A percentile compares a stretch with the other conserved stretches of the same genome.
These are phyloP conservation scores for Doryteuthis pealeii DNA, from an alignment of 1,140 invertebrate species.

Conservation along the genomic window DNA sequence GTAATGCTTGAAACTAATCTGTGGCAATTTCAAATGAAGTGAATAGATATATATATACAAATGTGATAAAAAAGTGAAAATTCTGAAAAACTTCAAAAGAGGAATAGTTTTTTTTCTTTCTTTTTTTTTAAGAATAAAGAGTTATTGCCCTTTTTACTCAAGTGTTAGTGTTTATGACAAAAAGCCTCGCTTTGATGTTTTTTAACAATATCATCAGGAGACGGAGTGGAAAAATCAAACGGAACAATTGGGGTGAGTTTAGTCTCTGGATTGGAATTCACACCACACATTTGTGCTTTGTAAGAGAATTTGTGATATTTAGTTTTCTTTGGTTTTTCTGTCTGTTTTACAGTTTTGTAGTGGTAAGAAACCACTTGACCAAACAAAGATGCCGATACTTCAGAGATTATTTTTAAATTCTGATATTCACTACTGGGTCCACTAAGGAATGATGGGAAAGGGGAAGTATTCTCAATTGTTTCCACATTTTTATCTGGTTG, in stretches of 20 bases:
- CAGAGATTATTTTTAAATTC: background rate
- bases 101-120: too few species aligned
- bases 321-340: background rate
- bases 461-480: too few species aligned
- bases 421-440: too few species aligned
- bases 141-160: too few species aligned
- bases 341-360: background rate
- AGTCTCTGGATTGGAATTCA: background rate
- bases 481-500: too few species aligned
- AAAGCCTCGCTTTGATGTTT: conserved; percentile 50
- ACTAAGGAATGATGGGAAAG: too few species aligned
- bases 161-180: background rate
- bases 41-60: too few species aligned
- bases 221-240: conserved; percentile 67
- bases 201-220: conserved; percentile 65
- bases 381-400: background rate
- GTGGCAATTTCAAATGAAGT: too few species aligned
- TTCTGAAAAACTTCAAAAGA: too few species aligned
- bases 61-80: too few species aligned
- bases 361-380: background rate
- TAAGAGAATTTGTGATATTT: conserved; percentile 34
- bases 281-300: conserved; percentile 28
- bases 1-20: too few species aligned
- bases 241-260: conserved; percentile 28
- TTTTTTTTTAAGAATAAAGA: too few species aligned